Evolutionary conservation across 53 echinoderm and acorn worm genomes (phyloP).

Genomic region (Hippasteria phrygiana): DNA sequence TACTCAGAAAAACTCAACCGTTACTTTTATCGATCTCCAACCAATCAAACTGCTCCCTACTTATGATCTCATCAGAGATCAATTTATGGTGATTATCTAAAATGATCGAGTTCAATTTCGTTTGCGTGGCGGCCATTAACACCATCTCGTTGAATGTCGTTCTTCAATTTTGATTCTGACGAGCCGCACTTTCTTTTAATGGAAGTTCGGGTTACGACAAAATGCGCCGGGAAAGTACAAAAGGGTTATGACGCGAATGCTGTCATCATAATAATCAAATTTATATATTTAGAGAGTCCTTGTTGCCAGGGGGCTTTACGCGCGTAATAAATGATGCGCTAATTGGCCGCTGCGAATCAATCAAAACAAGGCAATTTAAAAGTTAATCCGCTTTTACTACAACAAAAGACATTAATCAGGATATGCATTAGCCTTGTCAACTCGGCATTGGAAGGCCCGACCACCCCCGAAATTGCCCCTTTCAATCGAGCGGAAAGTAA

Average conservation of each 20-base stretch:
- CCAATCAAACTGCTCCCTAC: slow-evolving; percentile 9
- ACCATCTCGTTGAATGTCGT: neutral
- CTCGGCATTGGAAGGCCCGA: slow-evolving; percentile 2
- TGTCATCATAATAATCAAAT: neutral
- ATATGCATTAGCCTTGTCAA: slow-evolving; percentile 7
- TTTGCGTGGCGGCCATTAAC: neutral
- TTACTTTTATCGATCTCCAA: neutral
- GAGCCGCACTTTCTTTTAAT: neutral
- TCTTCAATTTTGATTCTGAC: neutral
- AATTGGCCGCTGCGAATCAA: slow-evolving; percentile 55
- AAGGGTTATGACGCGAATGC: slow-evolving; percentile 1
- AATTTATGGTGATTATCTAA: neutral
- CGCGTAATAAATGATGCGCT: slow-evolving; percentile 54
- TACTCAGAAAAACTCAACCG: neutral
- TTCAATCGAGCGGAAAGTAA: slow-evolving; percentile 28
- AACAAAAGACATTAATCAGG: slow-evolving; percentile 60
- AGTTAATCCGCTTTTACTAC: slow-evolving; percentile 19
- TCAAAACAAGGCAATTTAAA: slow-evolving; percentile 63
- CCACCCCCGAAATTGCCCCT: neutral
- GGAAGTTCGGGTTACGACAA: neutral
- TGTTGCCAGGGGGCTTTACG: neutral
- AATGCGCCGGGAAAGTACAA: neutral
- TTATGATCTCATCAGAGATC: neutral
- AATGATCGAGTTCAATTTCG: neutral
- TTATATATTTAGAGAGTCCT: neutral